A percentile compares a stretch with the other conserved stretches of the same genome.
Conservation (phyloP, 64 coral and sea anemone species). For the Montipora sp. region DNA sequence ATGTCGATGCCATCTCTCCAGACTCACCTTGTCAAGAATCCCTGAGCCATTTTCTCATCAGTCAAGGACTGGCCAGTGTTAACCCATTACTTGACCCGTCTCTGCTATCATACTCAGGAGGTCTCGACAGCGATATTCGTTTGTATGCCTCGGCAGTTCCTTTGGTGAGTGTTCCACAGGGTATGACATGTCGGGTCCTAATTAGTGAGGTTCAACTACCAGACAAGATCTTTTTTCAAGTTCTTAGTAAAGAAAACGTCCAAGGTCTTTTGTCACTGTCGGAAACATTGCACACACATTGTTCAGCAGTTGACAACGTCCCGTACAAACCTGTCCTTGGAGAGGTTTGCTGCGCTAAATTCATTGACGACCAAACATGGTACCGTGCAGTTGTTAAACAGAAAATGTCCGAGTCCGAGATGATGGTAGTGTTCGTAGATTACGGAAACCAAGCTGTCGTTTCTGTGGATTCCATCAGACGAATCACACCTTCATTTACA, state of each 20-base stretch:
- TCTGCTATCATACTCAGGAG: not conserved
- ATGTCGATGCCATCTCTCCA: constrained; percentile 43
- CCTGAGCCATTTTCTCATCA: constrained; percentile 50
- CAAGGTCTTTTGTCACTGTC: constrained; percentile 27
- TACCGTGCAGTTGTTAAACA: constrained; percentile 63
- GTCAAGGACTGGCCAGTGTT: constrained; percentile 41
- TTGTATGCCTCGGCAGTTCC: constrained; percentile 30
- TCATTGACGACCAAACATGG: constrained; percentile 67
- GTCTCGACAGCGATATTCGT: not conserved
- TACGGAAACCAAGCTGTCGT: constrained; percentile 67
- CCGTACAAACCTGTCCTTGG: constrained; percentile 38
- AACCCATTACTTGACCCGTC: not conserved
- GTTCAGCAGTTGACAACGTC: constrained; percentile 18
- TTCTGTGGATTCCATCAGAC: constrained; percentile 22
- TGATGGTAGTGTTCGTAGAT: constrained; percentile 74
- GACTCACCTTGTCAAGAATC: not conserved
- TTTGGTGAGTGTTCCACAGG: constrained; percentile 14
- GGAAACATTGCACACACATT: constrained; percentile 27
- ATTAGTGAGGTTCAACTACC: constrained; percentile 58
- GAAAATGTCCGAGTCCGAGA: constrained; percentile 36
- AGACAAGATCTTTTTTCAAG: constrained; percentile 54
- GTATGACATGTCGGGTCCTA: not conserved
- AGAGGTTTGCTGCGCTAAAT: constrained; percentile 63
- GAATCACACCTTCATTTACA: constrained; percentile 17
- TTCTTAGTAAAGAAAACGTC: constrained; percentile 21